A percentile compares a stretch with the other conserved stretches of the same genome.
Conservation (phyloP, 1,140 invertebrate species). For the Pinna nobilis region DNA sequence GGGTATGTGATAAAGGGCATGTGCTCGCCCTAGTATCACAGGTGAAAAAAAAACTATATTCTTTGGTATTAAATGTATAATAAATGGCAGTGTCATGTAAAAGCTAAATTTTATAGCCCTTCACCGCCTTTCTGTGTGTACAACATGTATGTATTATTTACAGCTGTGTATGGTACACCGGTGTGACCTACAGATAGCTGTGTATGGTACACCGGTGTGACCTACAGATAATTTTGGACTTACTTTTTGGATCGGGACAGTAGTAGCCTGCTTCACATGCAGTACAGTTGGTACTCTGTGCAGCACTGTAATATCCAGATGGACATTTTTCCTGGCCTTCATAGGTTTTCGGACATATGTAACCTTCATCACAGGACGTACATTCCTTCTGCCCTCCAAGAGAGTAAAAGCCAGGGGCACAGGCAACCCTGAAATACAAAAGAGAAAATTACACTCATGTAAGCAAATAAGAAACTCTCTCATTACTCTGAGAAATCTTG, state of each 20-base stretch:
- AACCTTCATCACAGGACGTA: constrained; percentile 62
- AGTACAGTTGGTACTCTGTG: constrained; percentile 63
- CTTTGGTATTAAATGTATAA: no score
- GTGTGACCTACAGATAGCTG: not conserved
- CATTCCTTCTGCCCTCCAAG: constrained; percentile 56
- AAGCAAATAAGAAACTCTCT: no score
- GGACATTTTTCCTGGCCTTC: constrained; percentile 53
- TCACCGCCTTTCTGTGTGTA: not conserved
- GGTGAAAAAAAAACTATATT: no score
- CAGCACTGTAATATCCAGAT: constrained; percentile 59
- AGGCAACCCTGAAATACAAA: constrained; percentile 49
- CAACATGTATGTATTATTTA: not conserved
- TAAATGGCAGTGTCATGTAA: no score
- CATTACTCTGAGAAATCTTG: no score
- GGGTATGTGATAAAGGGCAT: no score
- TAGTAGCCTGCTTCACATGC: constrained; percentile 65
- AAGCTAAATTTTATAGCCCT: no score
- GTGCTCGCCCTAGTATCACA: no score
- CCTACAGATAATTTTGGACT: constrained; percentile 5
- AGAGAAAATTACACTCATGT: no score
- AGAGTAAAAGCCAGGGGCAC: constrained; percentile 60
- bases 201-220: no score
- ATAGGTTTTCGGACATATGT: constrained; percentile 52
- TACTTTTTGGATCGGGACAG: constrained; percentile 59
- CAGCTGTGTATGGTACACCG: not conserved